A percentile compares a stretch with the other conserved stretches of the same genome.
phyloP scores from a whole-genome alignment of 92 coral and sea anemone species.

The Porites lobata region DNA sequence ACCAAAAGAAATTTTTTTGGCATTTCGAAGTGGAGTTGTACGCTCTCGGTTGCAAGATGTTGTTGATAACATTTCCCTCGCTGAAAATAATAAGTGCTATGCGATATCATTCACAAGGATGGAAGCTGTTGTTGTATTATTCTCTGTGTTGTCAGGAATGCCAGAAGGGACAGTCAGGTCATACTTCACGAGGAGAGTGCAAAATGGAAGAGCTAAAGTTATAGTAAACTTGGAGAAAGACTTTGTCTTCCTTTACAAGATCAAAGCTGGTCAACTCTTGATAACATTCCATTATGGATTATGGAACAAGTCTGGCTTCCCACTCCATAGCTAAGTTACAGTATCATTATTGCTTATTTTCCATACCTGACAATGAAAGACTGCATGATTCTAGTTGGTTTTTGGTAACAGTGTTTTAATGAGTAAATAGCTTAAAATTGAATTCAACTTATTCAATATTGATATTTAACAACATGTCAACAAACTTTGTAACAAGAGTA shows the following conservation, averaged over 20 bases:
- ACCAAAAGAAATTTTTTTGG: background rate
- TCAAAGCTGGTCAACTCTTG: conserved; percentile 39
- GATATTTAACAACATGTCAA: conserved; percentile 4
- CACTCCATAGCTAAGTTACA: conserved; percentile 51
- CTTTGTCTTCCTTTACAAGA: conserved; percentile 67
- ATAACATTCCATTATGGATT: conserved; percentile 35
- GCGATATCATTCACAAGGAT: conserved; percentile 66
- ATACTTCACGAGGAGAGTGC: conserved; percentile 54
- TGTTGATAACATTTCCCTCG: conserved; percentile 45
- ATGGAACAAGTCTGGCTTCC: conserved; percentile 63
- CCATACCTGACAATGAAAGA: conserved; percentile 16
- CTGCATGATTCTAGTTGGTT: conserved; percentile 37
- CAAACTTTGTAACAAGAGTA: conserved; percentile 7
- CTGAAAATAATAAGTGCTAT: conserved; percentile 65
- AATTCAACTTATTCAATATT: background rate
- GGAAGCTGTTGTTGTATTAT: conserved; percentile 41
- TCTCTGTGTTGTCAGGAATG: conserved; percentile 54
- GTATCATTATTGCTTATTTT: conserved; percentile 28
- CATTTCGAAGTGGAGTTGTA: conserved; percentile 20
- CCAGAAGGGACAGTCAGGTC: conserved; percentile 45
- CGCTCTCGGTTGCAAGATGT: conserved; percentile 5
- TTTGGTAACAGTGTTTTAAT: conserved; percentile 33
- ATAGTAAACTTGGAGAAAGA: conserved; percentile 66
- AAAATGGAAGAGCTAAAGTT: conserved; percentile 63
- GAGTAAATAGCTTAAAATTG: conserved; percentile 11